Base-by-base conservation (phyloP, 2,797 vertebrate genomes). In the Pachyuromys duprasi region DNA sequence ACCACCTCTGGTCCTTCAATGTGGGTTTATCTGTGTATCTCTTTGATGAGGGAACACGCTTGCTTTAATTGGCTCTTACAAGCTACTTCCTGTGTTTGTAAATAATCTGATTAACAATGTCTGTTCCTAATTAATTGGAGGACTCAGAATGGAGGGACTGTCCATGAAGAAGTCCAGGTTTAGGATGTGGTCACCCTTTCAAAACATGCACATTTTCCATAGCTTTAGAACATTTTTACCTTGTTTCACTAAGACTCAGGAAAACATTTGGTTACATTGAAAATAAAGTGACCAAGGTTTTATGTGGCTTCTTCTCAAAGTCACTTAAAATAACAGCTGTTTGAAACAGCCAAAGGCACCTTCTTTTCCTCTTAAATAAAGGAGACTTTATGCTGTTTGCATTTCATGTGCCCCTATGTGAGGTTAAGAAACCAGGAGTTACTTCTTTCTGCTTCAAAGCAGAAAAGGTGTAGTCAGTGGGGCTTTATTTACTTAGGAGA, bases 41-140 rank as follows among this genome's bases (percentile, higher is more conserved):
- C 97, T 98, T 98, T 98, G 97, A 98, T 98, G 96, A 86, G 1
- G 0, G 45, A 95, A 93, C 93, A 95, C 95, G 97, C 45, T 65
- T 76, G 60, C 75, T 88, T 6, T 78, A 87, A 67, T 49, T 83
- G 80, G 45, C 55, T 4, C 67, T 80, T 74, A 84, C 53, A 84
- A 69, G 82, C 49, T 74, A 55, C 53, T 86, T 81, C 82, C 53
- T 53, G 17, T 78, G 75, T 93, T 86, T 91, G 84, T 95, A 93
- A 97, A 90, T 83, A 97, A 88, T 93, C 0, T 11, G 93, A 96
- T 95, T 70, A 70, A 95, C 83, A 82, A 90, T 94, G 76, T 94
- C 94, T 97, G 88, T 88, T 72, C 67, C 39, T 75, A 88, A 53
- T 90, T 89, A 94, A 94, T 74, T 28, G 18, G 87, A 33, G 62